These are phyloP conservation scores for Pseudoatta argentina DNA, from an alignment of 1,140 invertebrate species.

Conservation along the genomic window DNA sequence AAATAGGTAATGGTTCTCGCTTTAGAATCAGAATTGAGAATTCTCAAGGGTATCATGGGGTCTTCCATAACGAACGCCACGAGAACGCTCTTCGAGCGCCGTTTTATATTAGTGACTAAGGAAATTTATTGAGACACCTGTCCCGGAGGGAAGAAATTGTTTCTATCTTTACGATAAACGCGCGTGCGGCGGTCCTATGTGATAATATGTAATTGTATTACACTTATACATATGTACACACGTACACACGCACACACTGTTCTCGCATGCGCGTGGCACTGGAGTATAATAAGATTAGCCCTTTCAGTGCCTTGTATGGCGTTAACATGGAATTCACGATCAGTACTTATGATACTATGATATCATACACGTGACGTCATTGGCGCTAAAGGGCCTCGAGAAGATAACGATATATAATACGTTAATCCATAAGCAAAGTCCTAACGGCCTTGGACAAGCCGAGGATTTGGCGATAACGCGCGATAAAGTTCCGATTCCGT, in stretches of 20 bases:
- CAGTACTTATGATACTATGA: constrained; percentile 12
- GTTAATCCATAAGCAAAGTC: constrained; percentile 45
- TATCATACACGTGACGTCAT: constrained; percentile 6
- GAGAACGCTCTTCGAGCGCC: constrained; percentile 48
- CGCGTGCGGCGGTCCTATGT: constrained; percentile 81
- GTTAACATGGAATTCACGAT: constrained; percentile 8
- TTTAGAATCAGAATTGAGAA: constrained; percentile 28
- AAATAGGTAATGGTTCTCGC: neutral
- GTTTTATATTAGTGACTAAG: constrained; percentile 48
- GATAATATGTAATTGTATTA: constrained; percentile 84
- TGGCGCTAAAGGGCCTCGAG: constrained; percentile 45
- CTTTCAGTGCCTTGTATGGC: constrained; percentile 43
- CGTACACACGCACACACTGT: constrained; percentile 57
- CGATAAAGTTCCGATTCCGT: constrained; percentile 22
- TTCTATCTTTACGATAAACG: constrained; percentile 78
- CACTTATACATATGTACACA: constrained; percentile 76
- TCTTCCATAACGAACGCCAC: constrained; percentile 77
- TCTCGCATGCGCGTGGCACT: constrained; percentile 39
- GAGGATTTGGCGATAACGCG: constrained; percentile 22
- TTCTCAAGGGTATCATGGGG: constrained; percentile 63
- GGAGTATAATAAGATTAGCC: constrained; percentile 24
- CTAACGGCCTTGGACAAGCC: constrained; percentile 38
- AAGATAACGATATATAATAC: constrained; percentile 39
- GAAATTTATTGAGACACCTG: constrained; percentile 27
- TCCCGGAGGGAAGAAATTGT: constrained; percentile 65